Base-by-base conservation (phyloP, 2,888 invertebrate genomes). In the Heliconius cydno region DNA sequence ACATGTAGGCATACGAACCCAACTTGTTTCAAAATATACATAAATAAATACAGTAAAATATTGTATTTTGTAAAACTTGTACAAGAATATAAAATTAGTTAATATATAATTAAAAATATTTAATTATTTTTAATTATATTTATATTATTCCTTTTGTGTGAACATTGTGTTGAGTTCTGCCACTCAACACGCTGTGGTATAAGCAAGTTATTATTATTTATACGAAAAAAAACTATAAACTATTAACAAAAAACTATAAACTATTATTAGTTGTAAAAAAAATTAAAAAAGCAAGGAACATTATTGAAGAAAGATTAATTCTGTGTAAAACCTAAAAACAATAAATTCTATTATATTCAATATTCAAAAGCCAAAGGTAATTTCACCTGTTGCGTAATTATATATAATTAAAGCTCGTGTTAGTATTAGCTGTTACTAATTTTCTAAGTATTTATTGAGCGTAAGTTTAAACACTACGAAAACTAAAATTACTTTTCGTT, bases 1-100 rank as follows among this genome's bases (percentile, higher is more conserved):
- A 81, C 86, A 86, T 86, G 88, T 88, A 89, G 89, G 88, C 85
- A 83, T 82, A 89, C 86, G 76, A 81, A 81, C n/a, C 30, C 67
- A 28, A 65, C 52, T 86, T 84, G 85, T 22, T 71, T 60, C 7
- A n/a, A 63, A 34, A 63, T 41, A 28, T 30, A 52, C 25, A 67
- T 34, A n/a, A 71, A 70, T 63, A 57, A 63, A 28, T 71, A 65
- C 15, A 74, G 22, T 85, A 86, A 65, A 78, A 76, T 74, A 57
- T 76, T 79, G 63, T 78, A 79, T 38, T 38, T 38, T 22, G 2
- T 67, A 13, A 30, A 22, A n/a, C 34, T 0, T 38, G 6, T 12
- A 4, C 3, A 25, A 25, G 13, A 41, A 25, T 41, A 41, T 38
- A 25, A 25, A 2, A n/a, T 4, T 13, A 22, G 12, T 22, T 12